Evolutionary conservation across 1,140 invertebrate species (phyloP).

Genomic region (Leguminivora glycinivorella): DNA sequence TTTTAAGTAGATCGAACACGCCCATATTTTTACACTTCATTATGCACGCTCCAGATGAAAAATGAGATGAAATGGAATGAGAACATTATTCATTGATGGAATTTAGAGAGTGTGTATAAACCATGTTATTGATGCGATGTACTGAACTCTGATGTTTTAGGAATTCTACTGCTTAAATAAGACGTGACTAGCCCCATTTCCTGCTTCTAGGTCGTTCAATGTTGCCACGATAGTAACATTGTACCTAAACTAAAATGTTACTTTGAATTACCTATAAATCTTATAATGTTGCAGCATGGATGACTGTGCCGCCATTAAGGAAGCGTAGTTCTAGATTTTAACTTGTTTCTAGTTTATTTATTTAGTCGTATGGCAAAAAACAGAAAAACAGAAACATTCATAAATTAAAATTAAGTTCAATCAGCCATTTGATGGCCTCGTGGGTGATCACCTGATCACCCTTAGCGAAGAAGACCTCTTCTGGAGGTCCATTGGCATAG

Average conservation of each 20-base stretch:
- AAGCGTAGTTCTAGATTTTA: too few species aligned
- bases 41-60: not conserved
- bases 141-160: not conserved
- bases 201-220: not conserved
- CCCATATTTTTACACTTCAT: not conserved
- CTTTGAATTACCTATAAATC: not conserved
- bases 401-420: too few species aligned
- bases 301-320: too few species aligned
- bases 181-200: conserved; percentile 3
- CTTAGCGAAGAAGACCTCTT: too few species aligned
- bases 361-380: too few species aligned
- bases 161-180: conserved; percentile 1
- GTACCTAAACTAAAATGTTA: not conserved
- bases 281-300: not conserved
- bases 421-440: too few species aligned
- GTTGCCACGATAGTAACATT: conserved; percentile 15
- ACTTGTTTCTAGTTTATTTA: too few species aligned
- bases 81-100: not conserved
- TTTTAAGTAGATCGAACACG: not conserved
- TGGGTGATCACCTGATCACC: too few species aligned
- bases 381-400: too few species aligned
- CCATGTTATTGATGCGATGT: not conserved
- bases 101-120: conserved; percentile 4
- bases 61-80: not conserved
- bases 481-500: too few species aligned